Base-by-base conservation (phyloP, 1,140 invertebrate genomes). In the Apocrypta bakeri region DNA sequence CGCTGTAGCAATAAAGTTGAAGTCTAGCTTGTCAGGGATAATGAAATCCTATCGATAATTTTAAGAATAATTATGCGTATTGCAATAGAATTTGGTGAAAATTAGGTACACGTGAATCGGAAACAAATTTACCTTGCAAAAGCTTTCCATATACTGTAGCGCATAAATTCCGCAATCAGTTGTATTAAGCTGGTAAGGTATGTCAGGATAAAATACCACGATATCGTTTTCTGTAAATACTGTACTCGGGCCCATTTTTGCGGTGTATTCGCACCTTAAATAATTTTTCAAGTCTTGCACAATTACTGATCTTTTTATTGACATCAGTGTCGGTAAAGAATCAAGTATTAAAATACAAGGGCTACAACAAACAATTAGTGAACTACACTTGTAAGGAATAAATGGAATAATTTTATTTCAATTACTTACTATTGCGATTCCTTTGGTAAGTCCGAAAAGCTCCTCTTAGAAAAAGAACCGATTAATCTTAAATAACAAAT, bases 131-230 rank as follows among this genome's bases (percentile, higher is more conserved):
- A 95, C 95, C 91, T 94, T 94, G 89, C 99, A 98, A 93, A 99
- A 99, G 81, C 95, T 95, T 93, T 99, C 98, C 8, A 98, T 97
- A 94, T 98, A 99, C 90, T 99, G 97, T 42, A 99, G 93, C 63
- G 99, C 92, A 92, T 97, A 99, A 7, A 99, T 92, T 3, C 98
- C 98, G 93, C 98, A 99, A 92, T 99, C 98, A 63, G 96, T 97
- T 89, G 96, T 98, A 93, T 99, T 99, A 81, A 95, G 97, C 93
- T 99, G 98, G 89, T 99, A 97, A 24, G 98, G 98, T 79, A 98
- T 97, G 93, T 97, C 97, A 0, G 97, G 96, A 87, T 94, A 95
- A 73, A 95, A 94, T 1, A 97, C 97, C 88, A 95, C 96, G 78
- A 98, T 96, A 31, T 95, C 95, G 87, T 96, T 94, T 89, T 96